A percentile compares a stretch with the other conserved stretches of the same genome.
phyloP scores from a whole-genome alignment of 2,888 invertebrate genomes.

The Frankliniella intonsa region DNA sequence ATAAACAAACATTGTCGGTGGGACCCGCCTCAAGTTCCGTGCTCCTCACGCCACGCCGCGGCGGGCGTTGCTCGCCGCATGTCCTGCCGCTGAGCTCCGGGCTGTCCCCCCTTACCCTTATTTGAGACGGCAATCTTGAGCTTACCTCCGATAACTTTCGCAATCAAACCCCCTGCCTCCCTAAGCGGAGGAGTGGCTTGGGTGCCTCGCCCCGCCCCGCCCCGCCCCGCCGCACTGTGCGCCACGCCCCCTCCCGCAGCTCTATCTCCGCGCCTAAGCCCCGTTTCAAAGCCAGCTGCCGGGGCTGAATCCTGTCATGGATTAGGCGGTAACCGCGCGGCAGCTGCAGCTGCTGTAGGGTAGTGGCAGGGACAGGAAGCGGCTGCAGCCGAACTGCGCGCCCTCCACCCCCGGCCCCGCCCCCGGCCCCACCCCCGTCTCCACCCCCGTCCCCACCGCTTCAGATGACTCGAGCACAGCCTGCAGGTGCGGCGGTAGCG shows the following conservation, averaged over 20 bases:
- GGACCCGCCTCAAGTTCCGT: no score
- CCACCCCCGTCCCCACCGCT: neutral
- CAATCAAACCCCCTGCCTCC: neutral
- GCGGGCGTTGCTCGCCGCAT: no score
- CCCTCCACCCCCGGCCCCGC: no score
- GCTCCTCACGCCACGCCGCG: no score
- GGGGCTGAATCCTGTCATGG: neutral
- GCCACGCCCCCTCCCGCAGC: neutral
- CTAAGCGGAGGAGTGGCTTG: neutral
- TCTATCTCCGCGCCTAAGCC: no score
- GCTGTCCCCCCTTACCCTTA: neutral
- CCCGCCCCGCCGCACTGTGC: neutral
- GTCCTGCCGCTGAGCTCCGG: no score
- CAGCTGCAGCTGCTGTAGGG: neutral
- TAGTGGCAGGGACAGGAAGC: no score
- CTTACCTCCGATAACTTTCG: neutral
- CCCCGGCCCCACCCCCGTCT: no score
- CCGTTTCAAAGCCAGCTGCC: neutral
- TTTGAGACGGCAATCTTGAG: neutral
- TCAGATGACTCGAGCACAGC: neutral
- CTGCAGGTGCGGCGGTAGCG: neutral
- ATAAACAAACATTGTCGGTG: no score
- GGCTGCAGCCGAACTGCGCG: no score
- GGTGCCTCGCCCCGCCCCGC: neutral
- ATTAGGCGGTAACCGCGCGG: neutral